Conservation (phyloP, 2,888 invertebrate species). For the Bruchidius siliquastri region DNA sequence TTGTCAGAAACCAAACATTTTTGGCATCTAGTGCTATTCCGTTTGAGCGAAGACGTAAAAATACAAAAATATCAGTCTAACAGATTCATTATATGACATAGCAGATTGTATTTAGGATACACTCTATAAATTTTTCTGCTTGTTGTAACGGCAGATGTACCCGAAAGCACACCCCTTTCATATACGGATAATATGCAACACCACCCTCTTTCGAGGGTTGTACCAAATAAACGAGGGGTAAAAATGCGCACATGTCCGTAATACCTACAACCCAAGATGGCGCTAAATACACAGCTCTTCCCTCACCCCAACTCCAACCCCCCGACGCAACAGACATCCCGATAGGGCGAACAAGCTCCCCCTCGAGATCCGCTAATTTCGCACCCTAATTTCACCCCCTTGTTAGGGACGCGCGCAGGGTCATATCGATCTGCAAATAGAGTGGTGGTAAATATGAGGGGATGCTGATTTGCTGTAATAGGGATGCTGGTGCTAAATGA, state of each 20-base stretch:
- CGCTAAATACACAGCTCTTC: slow-evolving; percentile 3
- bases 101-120: too few relatives aligned
- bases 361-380: background rate
- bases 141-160: background rate
- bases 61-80: too few relatives aligned
- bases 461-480: background rate
- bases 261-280: slow-evolving; percentile 3
- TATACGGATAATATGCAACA: background rate
- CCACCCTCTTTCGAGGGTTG: background rate
- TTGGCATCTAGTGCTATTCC: too few relatives aligned
- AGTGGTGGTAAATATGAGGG: background rate
- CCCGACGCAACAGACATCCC: background rate
- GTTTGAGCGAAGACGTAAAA: too few relatives aligned
- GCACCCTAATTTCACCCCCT: background rate
- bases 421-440: background rate
- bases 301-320: background rate
- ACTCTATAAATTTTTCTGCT: too few relatives aligned
- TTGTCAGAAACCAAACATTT: too few relatives aligned
- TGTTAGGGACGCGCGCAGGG: background rate
- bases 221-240: background rate
- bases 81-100: too few relatives aligned
- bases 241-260: background rate
- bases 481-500: background rate
- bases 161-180: background rate
- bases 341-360: background rate